Evolutionary conservation across 2,797 vertebrate species (phyloP), one percentile per base, ranked within the genome.

Genomic region (Microchirus variegatus): DNA sequence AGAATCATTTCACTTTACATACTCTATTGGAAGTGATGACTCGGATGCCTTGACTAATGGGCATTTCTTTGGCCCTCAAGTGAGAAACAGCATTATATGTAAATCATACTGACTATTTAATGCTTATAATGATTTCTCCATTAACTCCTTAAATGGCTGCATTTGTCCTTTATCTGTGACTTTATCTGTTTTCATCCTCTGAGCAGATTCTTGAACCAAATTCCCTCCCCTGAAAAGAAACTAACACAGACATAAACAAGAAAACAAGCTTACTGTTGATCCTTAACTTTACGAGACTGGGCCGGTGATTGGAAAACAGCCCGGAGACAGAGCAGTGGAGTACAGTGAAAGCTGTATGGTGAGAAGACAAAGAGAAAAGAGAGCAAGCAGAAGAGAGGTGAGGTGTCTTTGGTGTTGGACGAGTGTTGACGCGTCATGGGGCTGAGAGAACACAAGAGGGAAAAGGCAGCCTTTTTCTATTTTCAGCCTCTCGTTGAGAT

Each of bases 401-500:
- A 49, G 38, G 17, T 57, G 41, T 54, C 58, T 52, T 67, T 40
- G 2, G 72, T 77, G 83, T 73, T 48, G 43, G 67, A 70, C 16
- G 64, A 85, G 85, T 75, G 87, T 70, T 80, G 84, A 89, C 70
- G 73, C 35, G 78, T 75, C 60, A 36, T 9, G 38, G 42, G 59
- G 75, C 56, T 57, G 70, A 82, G 81, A 75, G 62, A 67, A 65
- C 65, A 75, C 63, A 1, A 13, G 46, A 63, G 60, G 60, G 68
- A 74, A 66, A 66, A 42, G 53, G 53, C 48, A 60, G 54, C 37
- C 17, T 68, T 70, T 62, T 56, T 54, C 85, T 92, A 92, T 93
- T 92, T 92, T 78, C 80, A 90, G 81, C 73, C 60, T 62, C 79
- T 83, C 64, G 53, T 82, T 85, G 68, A 91, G 92, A 92, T 91